Base-by-base conservation (phyloP, 2,797 vertebrate species). In the Brachyalestes nurse region DNA sequence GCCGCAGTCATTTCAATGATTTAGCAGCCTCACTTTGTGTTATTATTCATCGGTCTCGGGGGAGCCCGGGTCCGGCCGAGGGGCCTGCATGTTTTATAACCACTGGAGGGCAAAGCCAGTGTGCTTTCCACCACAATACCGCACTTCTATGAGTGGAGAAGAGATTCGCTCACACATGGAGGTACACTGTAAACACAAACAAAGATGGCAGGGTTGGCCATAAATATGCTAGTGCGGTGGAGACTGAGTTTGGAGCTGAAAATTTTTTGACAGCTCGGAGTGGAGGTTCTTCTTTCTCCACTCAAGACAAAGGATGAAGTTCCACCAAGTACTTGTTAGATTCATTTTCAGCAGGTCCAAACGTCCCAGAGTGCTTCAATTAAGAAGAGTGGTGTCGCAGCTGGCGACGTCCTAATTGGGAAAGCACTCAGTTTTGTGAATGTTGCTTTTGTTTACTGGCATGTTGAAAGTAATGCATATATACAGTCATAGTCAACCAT, bases 1-100 rank as follows among this genome's bases (percentile, higher is more conserved):
- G 85, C 88, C 84, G 88, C 87, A 84, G 88, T 89, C 87, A 87
- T 89, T 90, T 93, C 89, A 92, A 92, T 93, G 91, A 92, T 93
- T 93, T 89, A 93, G 88, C 86, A 92, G 88, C 85, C 90, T 78
- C 45, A 78, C 91, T 93, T 93, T 93, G 92, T 93, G 92, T 88
- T 93, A 93, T 93, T 93, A 94, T 93, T 93, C 88, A 93, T 92
- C 82, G 88, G 88, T 91, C 88, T 90, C 86, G 87, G 86, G 90
- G 91, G 90, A 92, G 90, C 82, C 89, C 83, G 80, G 86, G 90
- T 92, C 90, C 87, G 89, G 90, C 91, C 89, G 89, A 90, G 89
- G 72, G 88, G 83, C 80, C 81, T 94, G 84, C 89, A 93, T 93
- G 89, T 92, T 94, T 93, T 83, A 93, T 93, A 90, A 92, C 90